Conservation (phyloP, 2,888 invertebrate genomes). For the Ceratothoa steindachneri region DNA sequence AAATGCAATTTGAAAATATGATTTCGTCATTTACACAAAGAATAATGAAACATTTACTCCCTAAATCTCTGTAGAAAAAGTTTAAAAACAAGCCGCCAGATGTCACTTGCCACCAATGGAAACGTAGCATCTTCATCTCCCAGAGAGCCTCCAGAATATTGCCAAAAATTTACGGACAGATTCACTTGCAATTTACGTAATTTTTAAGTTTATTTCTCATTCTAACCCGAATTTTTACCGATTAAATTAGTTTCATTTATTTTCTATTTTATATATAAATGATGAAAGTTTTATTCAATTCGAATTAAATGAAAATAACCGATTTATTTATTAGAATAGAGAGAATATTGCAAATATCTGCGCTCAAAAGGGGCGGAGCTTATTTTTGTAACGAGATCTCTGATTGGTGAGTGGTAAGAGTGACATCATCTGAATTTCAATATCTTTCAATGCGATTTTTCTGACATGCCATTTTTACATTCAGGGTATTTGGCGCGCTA, state of each 20-base stretch:
- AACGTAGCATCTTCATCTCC: neutral
- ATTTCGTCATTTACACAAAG: conserved; percentile 10
- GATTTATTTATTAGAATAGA: too few relatives aligned
- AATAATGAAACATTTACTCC: neutral
- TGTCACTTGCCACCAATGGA: conserved; percentile 4
- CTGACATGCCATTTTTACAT: conserved; percentile 43
- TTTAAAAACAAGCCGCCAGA: neutral
- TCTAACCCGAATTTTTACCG: neutral
- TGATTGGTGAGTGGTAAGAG: conserved; percentile 20
- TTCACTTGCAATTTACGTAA: neutral
- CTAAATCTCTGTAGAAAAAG: neutral
- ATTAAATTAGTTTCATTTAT: neutral
- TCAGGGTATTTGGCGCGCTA: conserved; percentile 44
- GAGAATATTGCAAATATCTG: conserved; percentile 1
- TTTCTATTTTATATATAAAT: neutral
- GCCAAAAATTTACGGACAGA: neutral
- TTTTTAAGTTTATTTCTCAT: neutral
- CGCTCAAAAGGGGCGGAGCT: neutral
- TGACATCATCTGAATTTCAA: conserved; percentile 48
- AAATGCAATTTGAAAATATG: neutral
- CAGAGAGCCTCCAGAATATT: neutral
- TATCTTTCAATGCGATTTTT: conserved; percentile 47
- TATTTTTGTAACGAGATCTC: conserved; percentile 11
- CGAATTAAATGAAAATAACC: neutral
- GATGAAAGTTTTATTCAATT: neutral